Percentiles rank a stretch among this genome's conserved stretches.
phyloP scores from a whole-genome alignment of 1,140 invertebrate species.

The Sarcophaga peregrina region DNA sequence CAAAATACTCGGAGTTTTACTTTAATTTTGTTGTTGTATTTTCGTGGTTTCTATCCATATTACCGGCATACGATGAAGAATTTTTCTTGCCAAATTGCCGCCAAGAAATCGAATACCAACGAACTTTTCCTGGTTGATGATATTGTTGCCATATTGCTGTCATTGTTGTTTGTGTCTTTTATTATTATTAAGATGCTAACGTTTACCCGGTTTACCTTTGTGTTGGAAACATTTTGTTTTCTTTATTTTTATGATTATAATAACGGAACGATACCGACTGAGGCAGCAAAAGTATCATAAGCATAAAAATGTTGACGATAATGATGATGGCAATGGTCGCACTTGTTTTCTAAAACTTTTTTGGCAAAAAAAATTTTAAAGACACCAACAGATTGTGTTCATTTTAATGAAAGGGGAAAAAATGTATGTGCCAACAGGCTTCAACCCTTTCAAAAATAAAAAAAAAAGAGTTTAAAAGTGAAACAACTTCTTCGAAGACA shows the following conservation, averaged over 20 bases:
- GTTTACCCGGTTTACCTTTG: background rate
- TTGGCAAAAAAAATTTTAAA: too few relatives aligned
- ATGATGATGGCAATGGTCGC: background rate
- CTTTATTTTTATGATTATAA: conserved; percentile 5
- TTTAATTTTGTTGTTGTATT: too few relatives aligned
- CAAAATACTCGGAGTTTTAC: too few relatives aligned
- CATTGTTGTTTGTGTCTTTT: background rate
- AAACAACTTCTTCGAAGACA: too few relatives aligned
- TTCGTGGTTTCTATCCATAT: too few relatives aligned
- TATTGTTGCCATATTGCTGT: background rate
- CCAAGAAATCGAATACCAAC: background rate
- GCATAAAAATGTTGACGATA: background rate
- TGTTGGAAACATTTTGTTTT: background rate
- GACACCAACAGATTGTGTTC: too few relatives aligned
- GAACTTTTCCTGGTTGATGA: background rate
- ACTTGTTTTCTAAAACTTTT: background rate
- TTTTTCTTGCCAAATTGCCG: too few relatives aligned
- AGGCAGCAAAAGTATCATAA: background rate
- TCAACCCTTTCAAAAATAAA: too few relatives aligned
- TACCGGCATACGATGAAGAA: too few relatives aligned
- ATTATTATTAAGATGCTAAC: background rate
- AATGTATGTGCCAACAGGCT: too few relatives aligned
- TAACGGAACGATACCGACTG: background rate
- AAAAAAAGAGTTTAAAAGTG: too few relatives aligned
- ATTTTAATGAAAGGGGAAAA: too few relatives aligned